These are phyloP conservation scores for Plebejus argus DNA, from an alignment of 2,888 invertebrate species.

Conservation along the genomic window DNA sequence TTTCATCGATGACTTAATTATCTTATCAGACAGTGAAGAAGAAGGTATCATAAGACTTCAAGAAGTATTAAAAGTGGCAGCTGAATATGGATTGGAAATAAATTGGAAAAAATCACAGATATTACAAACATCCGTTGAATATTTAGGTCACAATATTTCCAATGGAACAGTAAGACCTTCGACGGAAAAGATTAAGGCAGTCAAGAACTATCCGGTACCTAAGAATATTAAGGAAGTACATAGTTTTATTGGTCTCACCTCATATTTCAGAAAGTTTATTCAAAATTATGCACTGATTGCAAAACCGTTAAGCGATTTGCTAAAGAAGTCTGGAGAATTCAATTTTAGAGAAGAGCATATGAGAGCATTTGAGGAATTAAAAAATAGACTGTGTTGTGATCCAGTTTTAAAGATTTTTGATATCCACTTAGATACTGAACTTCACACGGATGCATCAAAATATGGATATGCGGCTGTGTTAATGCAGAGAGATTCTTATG, in stretches of 20 bases:
- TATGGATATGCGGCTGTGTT: conserved; percentile 39
- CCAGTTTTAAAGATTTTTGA: conserved; percentile 35
- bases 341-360: conserved; percentile 34
- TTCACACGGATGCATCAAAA: conserved; percentile 42
- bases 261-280: conserved; percentile 46
- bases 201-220: conserved; percentile 41
- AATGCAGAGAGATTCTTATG: no score
- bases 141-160: conserved; percentile 43
- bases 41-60: background rate
- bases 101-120: conserved; percentile 49
- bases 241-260: conserved; percentile 42
- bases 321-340: conserved; percentile 35
- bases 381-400: no score
- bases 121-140: conserved; percentile 43
- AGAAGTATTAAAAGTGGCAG: conserved; percentile 33
- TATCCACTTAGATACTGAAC: conserved; percentile 36
- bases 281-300: conserved; percentile 45
- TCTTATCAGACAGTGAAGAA: background rate
- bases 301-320: conserved; percentile 41
- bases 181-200: conserved; percentile 41
- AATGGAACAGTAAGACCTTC: conserved; percentile 40
- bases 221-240: conserved; percentile 41
- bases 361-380: no score
- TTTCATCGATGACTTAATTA: background rate
- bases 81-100: conserved; percentile 40